Evolutionary conservation across 1,140 invertebrate species (phyloP), one percentile per base, ranked within the genome.

Genomic region (Asbolus verrucosus): DNA sequence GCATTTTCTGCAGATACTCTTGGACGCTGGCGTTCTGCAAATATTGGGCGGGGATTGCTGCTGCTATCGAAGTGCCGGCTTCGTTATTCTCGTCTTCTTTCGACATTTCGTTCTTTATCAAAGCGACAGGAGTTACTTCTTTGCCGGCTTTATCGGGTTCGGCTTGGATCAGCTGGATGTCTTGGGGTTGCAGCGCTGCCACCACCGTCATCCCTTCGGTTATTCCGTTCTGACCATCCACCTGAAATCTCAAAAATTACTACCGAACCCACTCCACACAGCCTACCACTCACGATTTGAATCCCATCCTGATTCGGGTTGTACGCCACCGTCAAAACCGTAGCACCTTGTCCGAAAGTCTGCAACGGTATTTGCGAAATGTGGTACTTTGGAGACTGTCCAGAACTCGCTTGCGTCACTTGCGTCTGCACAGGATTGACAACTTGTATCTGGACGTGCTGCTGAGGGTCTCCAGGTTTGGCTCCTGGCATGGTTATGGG

Each of bases 361-460:
- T 88, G 86, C 69, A 88, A 84, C 1, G 89, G 89, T 78, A 91
- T 89, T 38, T 89, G 89, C 0, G 86, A 84, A 38, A 88, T 80
- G 73, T 91, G 89, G 80, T 90, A 91, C 73, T 91, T 91, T 0
- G 88, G 89, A 65, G 89, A 87, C 43, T 86, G 85, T 1, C 81
- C 71, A n/a, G 74, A 72, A 63, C 67, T 79, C n/a, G 74, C 59
- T 62, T 77, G 76, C 11, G 75, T 50, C 11, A 76, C 72, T n/a
- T 70, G 67, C 2, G 77, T 67, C 43, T 73, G 72, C 6, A 72
- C 70, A 6, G 76, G 73, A 73, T 78, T 79, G 6, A 77, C 77
- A 36, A 92, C 90, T 79, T 92, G 90, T 41, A 92, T 92, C 79
- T 92, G 91, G 9, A 92, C 87, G 5, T 89, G 91, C 72, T 90